A percentile compares a stretch with the other conserved stretches of the same genome.
These are phyloP conservation scores for Thryonomys swinderianus DNA, from an alignment of 2,113 vertebrate species.

Conservation along the genomic window DNA sequence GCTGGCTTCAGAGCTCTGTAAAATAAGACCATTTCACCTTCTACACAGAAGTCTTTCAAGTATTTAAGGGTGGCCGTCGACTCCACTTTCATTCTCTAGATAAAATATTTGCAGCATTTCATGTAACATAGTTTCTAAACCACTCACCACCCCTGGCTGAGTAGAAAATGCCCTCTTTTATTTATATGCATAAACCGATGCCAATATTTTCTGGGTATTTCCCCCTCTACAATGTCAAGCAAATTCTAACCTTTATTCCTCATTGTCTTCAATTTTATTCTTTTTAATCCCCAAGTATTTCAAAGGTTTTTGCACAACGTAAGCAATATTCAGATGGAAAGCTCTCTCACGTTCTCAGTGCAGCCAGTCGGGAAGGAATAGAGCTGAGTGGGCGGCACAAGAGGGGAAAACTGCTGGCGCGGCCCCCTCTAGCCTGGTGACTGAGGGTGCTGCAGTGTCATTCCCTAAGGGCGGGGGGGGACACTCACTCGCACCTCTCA, in stretches of 20 bases:
- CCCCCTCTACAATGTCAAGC: not conserved
- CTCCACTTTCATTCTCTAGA: slow-evolving; percentile 30
- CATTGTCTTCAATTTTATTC: not conserved
- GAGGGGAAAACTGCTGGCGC: not conserved
- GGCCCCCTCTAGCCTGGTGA: not conserved
- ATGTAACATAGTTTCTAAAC: not conserved
- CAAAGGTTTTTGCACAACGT: not conserved
- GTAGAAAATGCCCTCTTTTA: not conserved
- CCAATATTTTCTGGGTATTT: slow-evolving; percentile 40
- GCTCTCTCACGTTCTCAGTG: not conserved
- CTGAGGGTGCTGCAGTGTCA: not conserved
- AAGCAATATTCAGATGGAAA: slow-evolving; percentile 44
- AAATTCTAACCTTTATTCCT: slow-evolving; percentile 43
- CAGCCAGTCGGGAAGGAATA: slow-evolving; percentile 12
- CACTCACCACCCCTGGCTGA: not conserved
- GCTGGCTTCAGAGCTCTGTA: not conserved
- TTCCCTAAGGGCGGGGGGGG: not conserved
- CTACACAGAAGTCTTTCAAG: slow-evolving; percentile 30
- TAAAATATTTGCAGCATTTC: slow-evolving; percentile 30
- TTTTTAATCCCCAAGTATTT: slow-evolving; percentile 28
- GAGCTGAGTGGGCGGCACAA: not conserved
- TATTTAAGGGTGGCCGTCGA: slow-evolving; percentile 13
- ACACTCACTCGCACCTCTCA: not conserved
- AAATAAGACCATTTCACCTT: slow-evolving; percentile 42
- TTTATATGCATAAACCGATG: not conserved